Conservation (phyloP, 2,797 vertebrate species). For the Platalea minor region DNA sequence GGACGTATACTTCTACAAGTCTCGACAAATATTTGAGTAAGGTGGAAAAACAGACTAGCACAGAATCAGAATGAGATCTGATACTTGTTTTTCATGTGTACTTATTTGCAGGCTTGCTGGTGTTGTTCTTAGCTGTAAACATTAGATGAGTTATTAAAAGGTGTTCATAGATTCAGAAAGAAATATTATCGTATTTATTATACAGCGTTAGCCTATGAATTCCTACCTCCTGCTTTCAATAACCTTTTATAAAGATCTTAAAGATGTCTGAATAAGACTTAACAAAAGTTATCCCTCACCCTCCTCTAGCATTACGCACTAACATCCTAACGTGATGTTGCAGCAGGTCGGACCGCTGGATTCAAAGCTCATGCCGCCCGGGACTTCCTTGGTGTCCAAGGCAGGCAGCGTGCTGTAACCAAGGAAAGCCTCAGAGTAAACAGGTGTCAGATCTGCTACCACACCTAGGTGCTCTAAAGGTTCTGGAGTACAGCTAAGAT, state of each 20-base stretch:
- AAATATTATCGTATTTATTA: not conserved
- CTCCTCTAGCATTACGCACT: not conserved
- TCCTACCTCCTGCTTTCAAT: not conserved
- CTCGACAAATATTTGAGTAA: not conserved
- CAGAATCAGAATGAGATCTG: not conserved
- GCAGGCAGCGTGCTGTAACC: not conserved
- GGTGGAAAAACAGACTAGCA: not conserved
- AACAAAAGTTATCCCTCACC: not conserved
- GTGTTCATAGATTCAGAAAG: not conserved
- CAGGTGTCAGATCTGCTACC: not conserved
- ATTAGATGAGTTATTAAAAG: not conserved
- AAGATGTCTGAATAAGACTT: not conserved
- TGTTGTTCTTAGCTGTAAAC: not conserved
- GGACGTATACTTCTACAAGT: not conserved
- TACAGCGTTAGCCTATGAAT: not conserved
- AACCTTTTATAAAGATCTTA: not conserved
- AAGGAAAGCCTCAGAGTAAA: not conserved
- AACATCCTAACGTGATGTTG: rapidly evolving
- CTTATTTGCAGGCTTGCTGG: not conserved
- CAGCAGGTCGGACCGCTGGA: not conserved
- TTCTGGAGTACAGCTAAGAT: not conserved
- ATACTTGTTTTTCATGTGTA: not conserved
- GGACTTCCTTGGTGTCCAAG: not conserved
- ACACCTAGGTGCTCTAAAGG: too few species aligned
- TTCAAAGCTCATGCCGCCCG: not conserved